Base-by-base conservation (phyloP, 2,888 invertebrate species). In the Lasioglossum villosulum region DNA sequence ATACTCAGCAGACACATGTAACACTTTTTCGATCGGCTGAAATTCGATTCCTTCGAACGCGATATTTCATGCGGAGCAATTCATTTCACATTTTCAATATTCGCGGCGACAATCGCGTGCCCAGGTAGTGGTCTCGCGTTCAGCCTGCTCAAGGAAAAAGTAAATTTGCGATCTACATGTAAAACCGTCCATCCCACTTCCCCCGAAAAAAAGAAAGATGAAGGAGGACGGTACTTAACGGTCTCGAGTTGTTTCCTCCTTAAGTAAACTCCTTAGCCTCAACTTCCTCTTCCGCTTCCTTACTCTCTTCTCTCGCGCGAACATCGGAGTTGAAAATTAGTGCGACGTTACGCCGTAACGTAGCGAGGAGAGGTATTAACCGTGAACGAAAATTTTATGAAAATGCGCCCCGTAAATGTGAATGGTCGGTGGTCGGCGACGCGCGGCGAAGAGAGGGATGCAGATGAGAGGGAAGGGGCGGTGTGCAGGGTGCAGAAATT, bases 321-420 rank as follows among this genome's bases (percentile, higher is more conserved):
- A 66, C 48, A 71, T 63, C 34, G 34, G 16, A 79, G 79, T 73
- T 66, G 5, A n/a, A 66, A 80, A 80, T 70, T 66, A 66, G n/a
- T 30, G 37, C 8, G 27, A 72, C 59, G 45, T 30, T 75, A 30
- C 68, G 12, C n/a, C 72, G 37, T 30, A 30, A 34, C 77, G 56
- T 34, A 27, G 42, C 66, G 34, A 45, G 68, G n/a, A n/a, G 0
- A n/a, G 34, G 16, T 68, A 76, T 66, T 63, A 68, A 23, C 37
- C 56, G 70, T 39, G 71, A 63, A 63, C 39, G 71, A 45, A n/a
- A 45, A 45, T 76, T 68, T 30, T 59, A 27, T 75, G 56, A 75
- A 75, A 63, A 75, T 75, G 45, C 27, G 68, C 19, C 27, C 52
- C 52, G 76, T n/a, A 42, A 76, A 82, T 86, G 68, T 70, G 71